Evolutionary conservation across 2,113 vertebrate species (phyloP).

Genomic region (Oreochromis aureus): DNA sequence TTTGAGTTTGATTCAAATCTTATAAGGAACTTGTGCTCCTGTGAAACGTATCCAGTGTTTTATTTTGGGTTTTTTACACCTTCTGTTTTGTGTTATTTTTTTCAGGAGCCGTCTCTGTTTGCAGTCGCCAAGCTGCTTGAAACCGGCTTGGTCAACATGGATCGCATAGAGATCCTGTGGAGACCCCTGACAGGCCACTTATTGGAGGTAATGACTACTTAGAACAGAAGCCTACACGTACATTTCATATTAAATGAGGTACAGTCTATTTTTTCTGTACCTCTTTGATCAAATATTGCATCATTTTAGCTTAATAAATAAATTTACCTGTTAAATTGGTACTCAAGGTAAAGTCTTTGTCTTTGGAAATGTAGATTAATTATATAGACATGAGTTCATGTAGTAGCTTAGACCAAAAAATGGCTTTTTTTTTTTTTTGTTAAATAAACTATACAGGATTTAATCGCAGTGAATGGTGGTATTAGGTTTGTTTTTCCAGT

Average conservation of each 20-base stretch:
- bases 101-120: slow-evolving; percentile 95
- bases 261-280: neutral
- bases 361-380: neutral
- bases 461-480: neutral
- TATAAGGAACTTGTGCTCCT: neutral
- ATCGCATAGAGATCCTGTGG: slow-evolving; percentile 96
- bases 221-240: neutral
- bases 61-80: neutral
- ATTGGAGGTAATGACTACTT: slow-evolving; percentile 80
- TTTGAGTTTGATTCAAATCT: neutral
- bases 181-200: slow-evolving; percentile 94
- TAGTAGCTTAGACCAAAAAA: neutral
- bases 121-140: slow-evolving; percentile 96
- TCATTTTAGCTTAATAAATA: neutral
- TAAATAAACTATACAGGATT: neutral
- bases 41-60: neutral
- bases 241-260: neutral
- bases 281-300: neutral
- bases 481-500: neutral
- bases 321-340: neutral
- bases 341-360: neutral
- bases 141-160: slow-evolving; percentile 98
- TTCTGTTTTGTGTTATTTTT: neutral
- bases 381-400: neutral
- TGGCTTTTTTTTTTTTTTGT: neutral